Base-by-base conservation (phyloP, 23 tunicate species). In the Corella eumyota region DNA sequence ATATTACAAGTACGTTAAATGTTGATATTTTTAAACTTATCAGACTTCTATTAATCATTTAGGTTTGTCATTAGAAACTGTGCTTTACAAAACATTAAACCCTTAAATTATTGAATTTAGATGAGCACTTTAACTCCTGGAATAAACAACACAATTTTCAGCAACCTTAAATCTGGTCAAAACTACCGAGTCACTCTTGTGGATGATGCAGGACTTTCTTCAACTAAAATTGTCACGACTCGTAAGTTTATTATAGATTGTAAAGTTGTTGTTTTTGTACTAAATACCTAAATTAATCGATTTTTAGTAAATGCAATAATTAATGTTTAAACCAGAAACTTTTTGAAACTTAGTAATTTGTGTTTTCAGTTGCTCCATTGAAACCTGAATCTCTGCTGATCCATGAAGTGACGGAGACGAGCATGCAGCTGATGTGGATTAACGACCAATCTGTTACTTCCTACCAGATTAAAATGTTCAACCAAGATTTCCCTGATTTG, bases 321-420 rank as follows among this genome's bases (percentile, higher is more conserved):
- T n/a, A n/a, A n/a, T n/a, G n/a, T n/a, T n/a, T n/a, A n/a, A n/a
- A n/a, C n/a, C n/a, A n/a, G n/a, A n/a, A n/a, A n/a, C n/a, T n/a
- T n/a, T n/a, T n/a, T n/a, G n/a, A n/a, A n/a, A n/a, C n/a, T n/a
- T n/a, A n/a, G n/a, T n/a, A n/a, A n/a, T n/a, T n/a, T n/a, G n/a
- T n/a, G n/a, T n/a, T n/a, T n/a, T n/a, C 59, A 71, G 77, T 60
- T 26, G 57, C 67, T 45, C 77, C 77, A 6, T n/a, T 60, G 9
- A 3, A 13, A 21, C 77, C 77, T 46, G 30, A 11, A 17, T 46
- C 60, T 46, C 23, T 60, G 22, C 30, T 45, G 3, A 59, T 61
- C 5, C 5, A 20, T 6, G 28, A 38, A 24, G 23, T 36, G 9
- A 45, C 24, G 59, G 57, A 36, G 45, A 65, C 71, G 11, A 38